Evolutionary conservation across 2,797 vertebrate genomes (phyloP).

Genomic region (Bufotes viridis): DNA sequence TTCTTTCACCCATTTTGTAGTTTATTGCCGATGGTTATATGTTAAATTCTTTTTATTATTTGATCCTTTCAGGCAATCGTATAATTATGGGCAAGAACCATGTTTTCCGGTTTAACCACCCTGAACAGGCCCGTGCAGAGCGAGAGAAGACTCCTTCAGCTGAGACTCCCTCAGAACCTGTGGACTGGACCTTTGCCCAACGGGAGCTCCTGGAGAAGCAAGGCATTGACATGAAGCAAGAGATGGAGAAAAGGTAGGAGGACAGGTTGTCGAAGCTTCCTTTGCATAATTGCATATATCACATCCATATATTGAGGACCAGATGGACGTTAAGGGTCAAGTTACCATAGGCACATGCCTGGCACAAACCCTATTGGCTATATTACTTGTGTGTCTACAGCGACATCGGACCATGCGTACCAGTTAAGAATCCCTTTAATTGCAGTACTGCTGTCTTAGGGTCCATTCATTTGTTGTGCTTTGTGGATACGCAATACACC

Average conservation of each 20-base stretch:
- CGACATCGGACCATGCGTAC: too few relatives aligned
- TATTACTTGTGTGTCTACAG: too few relatives aligned
- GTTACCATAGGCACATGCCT: too few relatives aligned
- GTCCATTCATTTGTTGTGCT: too few relatives aligned
- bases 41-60: background rate
- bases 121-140: slow-evolving; percentile 96
- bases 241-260: slow-evolving; percentile 98
- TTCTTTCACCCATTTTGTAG: background rate
- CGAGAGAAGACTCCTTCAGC: slow-evolving; percentile 96
- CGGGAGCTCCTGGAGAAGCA: slow-evolving; percentile 97
- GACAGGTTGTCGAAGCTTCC: background rate
- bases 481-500: too few relatives aligned
- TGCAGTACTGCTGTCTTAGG: background rate
- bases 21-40: background rate
- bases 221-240: slow-evolving; percentile 99
- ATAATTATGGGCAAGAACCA: slow-evolving; percentile 99
- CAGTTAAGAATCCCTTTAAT: too few relatives aligned
- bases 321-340: too few relatives aligned
- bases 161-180: slow-evolving; percentile 95
- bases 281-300: background rate
- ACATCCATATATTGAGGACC: too few relatives aligned
- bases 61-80: slow-evolving; percentile 84
- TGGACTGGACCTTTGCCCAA: slow-evolving; percentile 99
- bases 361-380: too few relatives aligned
- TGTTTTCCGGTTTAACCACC: slow-evolving; percentile 98